Percentiles rank a stretch among this genome's conserved stretches.
Conservation (phyloP, 2,797 vertebrate genomes). For the Furcifer pardalis region DNA sequence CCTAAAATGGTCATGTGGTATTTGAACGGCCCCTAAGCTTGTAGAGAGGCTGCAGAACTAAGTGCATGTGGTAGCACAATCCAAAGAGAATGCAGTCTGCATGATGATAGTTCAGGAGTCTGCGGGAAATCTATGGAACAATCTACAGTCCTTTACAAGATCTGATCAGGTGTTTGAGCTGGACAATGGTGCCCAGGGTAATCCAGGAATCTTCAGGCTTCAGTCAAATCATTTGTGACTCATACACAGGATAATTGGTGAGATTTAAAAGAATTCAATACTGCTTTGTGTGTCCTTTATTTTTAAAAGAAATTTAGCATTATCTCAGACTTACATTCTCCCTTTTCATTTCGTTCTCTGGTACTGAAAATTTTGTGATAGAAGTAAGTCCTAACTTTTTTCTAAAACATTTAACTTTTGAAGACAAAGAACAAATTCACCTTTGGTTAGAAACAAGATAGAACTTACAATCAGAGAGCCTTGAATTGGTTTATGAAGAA, state of each 20-base stretch:
- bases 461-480: conserved; percentile 7
- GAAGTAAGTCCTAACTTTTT: not conserved
- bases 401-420: not conserved
- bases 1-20: too few relatives aligned
- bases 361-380: not conserved
- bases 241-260: not conserved
- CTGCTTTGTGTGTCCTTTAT: not conserved
- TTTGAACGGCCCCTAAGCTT: too few relatives aligned
- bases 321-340: not conserved
- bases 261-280: not conserved
- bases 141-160: too few relatives aligned
- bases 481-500: conserved; percentile 11
- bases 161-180: not conserved
- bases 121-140: too few relatives aligned
- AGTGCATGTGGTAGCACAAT: not conserved
- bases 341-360: not conserved
- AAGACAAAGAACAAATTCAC: not conserved
- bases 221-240: not conserved
- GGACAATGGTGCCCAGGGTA: too few relatives aligned
- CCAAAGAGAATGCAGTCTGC: too few relatives aligned
- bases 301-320: not conserved
- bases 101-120: too few relatives aligned
- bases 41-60: too few relatives aligned
- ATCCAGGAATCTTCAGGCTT: too few relatives aligned
- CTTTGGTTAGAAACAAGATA: not conserved